Percentiles rank a stretch among this genome's conserved stretches.
phyloP scores from a whole-genome alignment of 2,113 vertebrate genomes.

The Mus spicilegus region DNA sequence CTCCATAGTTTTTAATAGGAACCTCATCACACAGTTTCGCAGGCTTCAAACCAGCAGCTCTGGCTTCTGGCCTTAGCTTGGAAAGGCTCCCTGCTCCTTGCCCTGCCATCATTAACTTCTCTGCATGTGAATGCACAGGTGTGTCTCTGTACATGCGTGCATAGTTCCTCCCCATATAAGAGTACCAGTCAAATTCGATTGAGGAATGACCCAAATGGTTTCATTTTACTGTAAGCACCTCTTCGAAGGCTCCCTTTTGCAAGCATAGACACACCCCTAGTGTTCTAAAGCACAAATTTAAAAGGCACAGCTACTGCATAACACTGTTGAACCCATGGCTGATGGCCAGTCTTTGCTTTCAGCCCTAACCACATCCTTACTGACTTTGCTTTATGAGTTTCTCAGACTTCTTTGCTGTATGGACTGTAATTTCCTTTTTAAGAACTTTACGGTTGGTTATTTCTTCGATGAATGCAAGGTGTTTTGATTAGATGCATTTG shows the following conservation, averaged over 20 bases:
- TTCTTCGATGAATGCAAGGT: not conserved
- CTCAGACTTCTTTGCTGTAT: not conserved
- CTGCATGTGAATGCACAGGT: rapidly evolving
- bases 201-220: not conserved
- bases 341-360: not conserved
- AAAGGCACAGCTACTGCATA: not conserved
- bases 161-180: not conserved
- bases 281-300: not conserved
- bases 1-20: not conserved
- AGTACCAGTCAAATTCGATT: not conserved
- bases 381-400: not conserved
- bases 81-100: not conserved
- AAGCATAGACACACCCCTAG: not conserved
- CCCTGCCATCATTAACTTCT: not conserved
- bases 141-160: not conserved
- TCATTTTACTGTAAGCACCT: slow-evolving; percentile 29
- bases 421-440: not conserved
- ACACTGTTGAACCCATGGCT: not conserved
- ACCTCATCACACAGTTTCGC: not conserved
- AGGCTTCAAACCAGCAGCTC: not conserved
- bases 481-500: not conserved
- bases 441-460: not conserved
- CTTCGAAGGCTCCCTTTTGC: not conserved
- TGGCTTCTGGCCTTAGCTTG: not conserved
- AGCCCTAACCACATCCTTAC: not conserved